Evolutionary conservation across 2,797 vertebrate species (phyloP).

Genomic region (Leptoclinus maculatus): DNA sequence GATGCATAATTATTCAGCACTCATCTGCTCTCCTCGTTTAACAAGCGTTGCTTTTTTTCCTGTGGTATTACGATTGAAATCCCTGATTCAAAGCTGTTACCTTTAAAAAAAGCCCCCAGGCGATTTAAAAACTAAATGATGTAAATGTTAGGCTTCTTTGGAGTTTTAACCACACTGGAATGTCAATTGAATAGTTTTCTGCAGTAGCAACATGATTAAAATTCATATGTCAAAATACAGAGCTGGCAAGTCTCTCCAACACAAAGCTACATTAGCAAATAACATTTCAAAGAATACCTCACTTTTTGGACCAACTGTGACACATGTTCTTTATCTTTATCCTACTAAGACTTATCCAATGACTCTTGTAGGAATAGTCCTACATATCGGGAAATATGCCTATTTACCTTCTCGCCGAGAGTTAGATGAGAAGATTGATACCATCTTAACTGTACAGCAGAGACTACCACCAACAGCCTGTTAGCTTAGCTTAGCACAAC

Average conservation of each 20-base stretch:
- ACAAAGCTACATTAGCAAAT: not conserved
- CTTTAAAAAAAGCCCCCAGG: conserved; percentile 4
- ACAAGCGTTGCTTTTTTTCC: conserved; percentile 13
- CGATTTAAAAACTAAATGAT: not conserved
- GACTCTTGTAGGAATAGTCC: not conserved
- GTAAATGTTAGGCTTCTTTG: not conserved
- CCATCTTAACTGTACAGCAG: not conserved
- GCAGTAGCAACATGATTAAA: not conserved
- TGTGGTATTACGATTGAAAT: conserved; percentile 17
- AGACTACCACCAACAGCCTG: not conserved
- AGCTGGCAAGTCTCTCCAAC: not conserved
- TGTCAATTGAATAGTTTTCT: not conserved
- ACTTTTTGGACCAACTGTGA: not conserved
- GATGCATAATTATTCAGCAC: conserved; percentile 52
- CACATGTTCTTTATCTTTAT: not conserved
- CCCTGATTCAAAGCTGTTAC: conserved; percentile 8
- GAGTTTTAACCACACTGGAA: not conserved
- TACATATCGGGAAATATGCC: not conserved
- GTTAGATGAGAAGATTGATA: not conserved
- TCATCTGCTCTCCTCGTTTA: conserved; percentile 12
- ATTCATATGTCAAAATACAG: not conserved
- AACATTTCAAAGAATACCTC: not conserved
- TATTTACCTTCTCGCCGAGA: not conserved
- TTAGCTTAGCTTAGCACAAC: not conserved
- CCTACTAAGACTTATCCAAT: not conserved